These are phyloP conservation scores for Pachyseris speciosa DNA, from an alignment of 64 coral and sea anemone genomes.

Conservation along the genomic window DNA sequence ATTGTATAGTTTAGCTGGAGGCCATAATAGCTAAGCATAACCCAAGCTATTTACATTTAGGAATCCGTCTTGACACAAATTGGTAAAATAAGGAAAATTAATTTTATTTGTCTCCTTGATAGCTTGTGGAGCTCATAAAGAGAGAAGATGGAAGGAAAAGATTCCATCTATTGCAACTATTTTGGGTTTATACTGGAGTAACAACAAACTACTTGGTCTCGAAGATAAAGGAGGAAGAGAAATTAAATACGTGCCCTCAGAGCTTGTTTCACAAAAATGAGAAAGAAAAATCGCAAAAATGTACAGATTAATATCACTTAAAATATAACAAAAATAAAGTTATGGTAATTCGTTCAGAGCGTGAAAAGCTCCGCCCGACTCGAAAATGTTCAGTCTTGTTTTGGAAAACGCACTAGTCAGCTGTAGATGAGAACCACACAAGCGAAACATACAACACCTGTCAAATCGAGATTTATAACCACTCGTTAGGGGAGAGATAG, in stretches of 20 bases:
- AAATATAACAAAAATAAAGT: neutral
- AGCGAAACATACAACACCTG: conserved; percentile 29
- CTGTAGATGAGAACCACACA: conserved; percentile 14
- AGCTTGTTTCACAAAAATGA: too few species aligned
- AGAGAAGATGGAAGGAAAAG: neutral
- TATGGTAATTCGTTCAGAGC: too few species aligned
- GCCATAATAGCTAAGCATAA: neutral
- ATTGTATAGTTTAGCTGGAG: neutral
- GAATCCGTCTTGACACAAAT: neutral
- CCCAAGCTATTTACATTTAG: conserved; percentile 2
- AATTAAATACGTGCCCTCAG: too few species aligned
- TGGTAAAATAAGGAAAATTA: neutral
- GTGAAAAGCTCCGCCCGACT: neutral
- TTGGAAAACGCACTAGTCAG: conserved; percentile 16
- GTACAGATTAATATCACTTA: neutral
- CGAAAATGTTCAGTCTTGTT: conserved; percentile 18
- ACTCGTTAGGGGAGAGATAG: conserved; percentile 29
- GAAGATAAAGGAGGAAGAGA: too few species aligned
- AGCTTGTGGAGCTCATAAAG: neutral
- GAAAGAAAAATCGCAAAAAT: neutral
- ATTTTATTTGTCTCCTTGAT: neutral
- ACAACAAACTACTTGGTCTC: too few species aligned
- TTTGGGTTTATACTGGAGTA: neutral
- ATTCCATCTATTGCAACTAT: neutral
- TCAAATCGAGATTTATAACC: neutral